phyloP scores from a whole-genome alignment of 2,888 invertebrate species.

The Thereva nobilitata region DNA sequence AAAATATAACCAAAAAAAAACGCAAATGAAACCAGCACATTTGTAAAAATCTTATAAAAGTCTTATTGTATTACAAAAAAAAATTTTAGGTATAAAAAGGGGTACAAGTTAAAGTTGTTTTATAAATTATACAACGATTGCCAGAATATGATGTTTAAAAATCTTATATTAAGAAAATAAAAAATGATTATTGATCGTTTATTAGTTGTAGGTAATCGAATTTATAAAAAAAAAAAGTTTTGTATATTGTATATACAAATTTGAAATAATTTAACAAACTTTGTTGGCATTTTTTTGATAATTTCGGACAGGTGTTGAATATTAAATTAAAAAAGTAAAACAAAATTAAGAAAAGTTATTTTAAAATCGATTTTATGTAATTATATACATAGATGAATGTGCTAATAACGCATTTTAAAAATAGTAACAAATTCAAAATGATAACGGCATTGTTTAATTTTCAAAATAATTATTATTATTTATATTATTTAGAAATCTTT shows the following conservation, averaged over 20 bases:
- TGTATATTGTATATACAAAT: slow-evolving; percentile 34
- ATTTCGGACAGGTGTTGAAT: slow-evolving; percentile 9
- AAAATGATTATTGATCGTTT: slow-evolving; percentile 18
- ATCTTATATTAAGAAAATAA: background rate
- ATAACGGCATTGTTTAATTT: slow-evolving; percentile 9
- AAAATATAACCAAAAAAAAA: too few species aligned
- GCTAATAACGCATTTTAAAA: slow-evolving; percentile 31
- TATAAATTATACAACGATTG: too few species aligned
- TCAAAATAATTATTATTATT: too few species aligned
- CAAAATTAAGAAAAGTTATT: slow-evolving; percentile 22
- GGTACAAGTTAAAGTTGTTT: too few species aligned
- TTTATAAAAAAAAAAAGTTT: slow-evolving; percentile 31
- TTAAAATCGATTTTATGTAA: slow-evolving; percentile 27
- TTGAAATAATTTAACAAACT: slow-evolving; percentile 3
- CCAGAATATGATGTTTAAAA: background rate
- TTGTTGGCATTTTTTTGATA: too few species aligned
- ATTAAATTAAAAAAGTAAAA: slow-evolving; percentile 22
- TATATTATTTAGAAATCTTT: too few species aligned
- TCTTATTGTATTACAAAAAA: too few species aligned
- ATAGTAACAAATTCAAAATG: slow-evolving; percentile 26
- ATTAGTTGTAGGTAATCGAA: slow-evolving; percentile 36
- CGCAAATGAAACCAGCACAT: too few species aligned
- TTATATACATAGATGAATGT: slow-evolving; percentile 25
- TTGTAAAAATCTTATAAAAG: too few species aligned
- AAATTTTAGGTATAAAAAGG: too few species aligned